These are phyloP conservation scores for Melinaea marsaeus DNA, from an alignment of 2,888 invertebrate genomes.

Conservation along the genomic window DNA sequence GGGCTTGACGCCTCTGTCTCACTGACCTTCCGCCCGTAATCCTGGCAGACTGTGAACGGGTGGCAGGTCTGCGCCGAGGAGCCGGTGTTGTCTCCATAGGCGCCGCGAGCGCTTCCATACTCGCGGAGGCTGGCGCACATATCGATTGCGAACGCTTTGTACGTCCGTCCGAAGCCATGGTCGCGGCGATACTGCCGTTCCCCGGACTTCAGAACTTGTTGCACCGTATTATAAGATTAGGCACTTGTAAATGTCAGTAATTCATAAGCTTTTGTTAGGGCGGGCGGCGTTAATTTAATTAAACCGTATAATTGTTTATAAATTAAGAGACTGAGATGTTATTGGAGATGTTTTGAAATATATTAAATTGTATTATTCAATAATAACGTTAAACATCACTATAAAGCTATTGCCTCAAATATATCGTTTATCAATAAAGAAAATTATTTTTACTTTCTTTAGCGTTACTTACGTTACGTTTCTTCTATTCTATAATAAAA, in stretches of 20 bases:
- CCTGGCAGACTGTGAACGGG: slow-evolving; percentile 86
- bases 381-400: too few relatives aligned
- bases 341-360: too few relatives aligned
- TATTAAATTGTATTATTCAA: too few relatives aligned
- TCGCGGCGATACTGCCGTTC: slow-evolving; percentile 72
- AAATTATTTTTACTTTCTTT: too few relatives aligned
- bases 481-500: too few relatives aligned
- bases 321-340: background rate
- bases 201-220: slow-evolving; percentile 59
- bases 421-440: too few relatives aligned
- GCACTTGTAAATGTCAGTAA: slow-evolving; percentile 58
- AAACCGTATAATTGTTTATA: slow-evolving; percentile 16
- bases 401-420: too few relatives aligned
- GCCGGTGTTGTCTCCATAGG: slow-evolving; percentile 77
- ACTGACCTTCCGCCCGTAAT: slow-evolving; percentile 82
- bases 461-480: too few relatives aligned
- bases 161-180: slow-evolving; percentile 81
- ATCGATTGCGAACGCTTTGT: slow-evolving; percentile 86
- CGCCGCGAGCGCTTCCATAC: slow-evolving; percentile 81
- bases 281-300: slow-evolving; percentile 17
- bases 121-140: slow-evolving; percentile 83
- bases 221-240: slow-evolving; percentile 57
- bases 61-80: slow-evolving; percentile 81
- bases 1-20: slow-evolving; percentile 65
- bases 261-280: slow-evolving; percentile 42